phyloP scores from a whole-genome alignment of 2,113 vertebrate species.

The Pseudopipra pipra region DNA sequence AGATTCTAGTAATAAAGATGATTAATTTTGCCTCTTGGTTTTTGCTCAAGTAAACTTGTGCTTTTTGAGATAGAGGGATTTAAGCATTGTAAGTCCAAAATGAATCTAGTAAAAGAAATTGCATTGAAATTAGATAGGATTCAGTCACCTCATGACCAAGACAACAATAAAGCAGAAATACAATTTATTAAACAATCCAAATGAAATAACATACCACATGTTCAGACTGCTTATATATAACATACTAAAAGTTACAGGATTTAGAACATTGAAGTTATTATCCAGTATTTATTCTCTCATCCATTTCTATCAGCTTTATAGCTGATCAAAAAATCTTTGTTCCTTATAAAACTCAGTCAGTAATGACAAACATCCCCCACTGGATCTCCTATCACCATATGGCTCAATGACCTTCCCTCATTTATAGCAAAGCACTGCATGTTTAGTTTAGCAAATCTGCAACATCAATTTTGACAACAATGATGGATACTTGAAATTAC shows the following conservation, averaged over 20 bases:
- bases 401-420: background rate
- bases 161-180: background rate
- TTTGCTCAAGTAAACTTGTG: background rate
- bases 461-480: background rate
- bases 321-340: background rate
- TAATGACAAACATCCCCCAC: background rate
- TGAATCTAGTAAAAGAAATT: background rate
- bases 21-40: background rate
- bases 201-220: background rate
- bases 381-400: background rate
- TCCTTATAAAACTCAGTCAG: background rate
- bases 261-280: background rate
- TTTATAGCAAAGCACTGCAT: background rate
- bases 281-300: background rate
- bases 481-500: conserved; percentile 29
- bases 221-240: background rate
- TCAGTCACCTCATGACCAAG: background rate
- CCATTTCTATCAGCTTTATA: background rate
- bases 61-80: background rate
- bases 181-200: background rate
- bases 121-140: background rate
- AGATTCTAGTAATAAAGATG: background rate
- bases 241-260: background rate
- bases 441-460: background rate
- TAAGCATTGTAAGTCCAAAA: background rate